These are phyloP conservation scores for Noctua pronuba DNA, from an alignment of 2,888 invertebrate species.

Conservation along the genomic window DNA sequence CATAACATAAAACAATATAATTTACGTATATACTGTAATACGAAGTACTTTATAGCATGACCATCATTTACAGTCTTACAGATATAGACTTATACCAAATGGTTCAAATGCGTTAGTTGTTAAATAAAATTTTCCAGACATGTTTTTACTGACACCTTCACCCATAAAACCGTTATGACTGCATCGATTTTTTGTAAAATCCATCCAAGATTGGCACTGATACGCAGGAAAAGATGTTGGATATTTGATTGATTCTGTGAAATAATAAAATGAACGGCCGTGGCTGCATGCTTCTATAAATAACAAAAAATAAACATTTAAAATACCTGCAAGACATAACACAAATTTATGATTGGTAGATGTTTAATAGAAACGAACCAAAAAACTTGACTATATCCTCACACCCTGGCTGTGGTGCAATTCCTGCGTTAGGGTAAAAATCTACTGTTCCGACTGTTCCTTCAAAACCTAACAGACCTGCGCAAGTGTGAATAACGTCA, in stretches of 20 bases:
- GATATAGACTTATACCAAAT: slow-evolving; percentile 79
- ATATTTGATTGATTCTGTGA: slow-evolving; percentile 91
- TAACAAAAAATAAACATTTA: slow-evolving; percentile 10
- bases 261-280: slow-evolving; percentile 91
- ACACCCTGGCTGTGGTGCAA: slow-evolving; percentile 92
- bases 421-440: slow-evolving; percentile 93
- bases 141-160: slow-evolving; percentile 79
- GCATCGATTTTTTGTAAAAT: slow-evolving; percentile 73
- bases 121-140: slow-evolving; percentile 90
- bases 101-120: slow-evolving; percentile 89
- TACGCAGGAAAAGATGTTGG: slow-evolving; percentile 88
- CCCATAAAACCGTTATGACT: slow-evolving; percentile 88
- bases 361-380: slow-evolving; percentile 66
- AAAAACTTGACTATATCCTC: slow-evolving; percentile 81
- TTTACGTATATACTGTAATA: background rate
- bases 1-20: background rate
- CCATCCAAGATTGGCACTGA: slow-evolving; percentile 87
- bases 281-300: slow-evolving; percentile 92
- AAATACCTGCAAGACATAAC: background rate
- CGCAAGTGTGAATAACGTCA: slow-evolving; percentile 92
- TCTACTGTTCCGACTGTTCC: slow-evolving; percentile 92
- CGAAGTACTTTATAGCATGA: background rate
- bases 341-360: no score
- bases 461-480: slow-evolving; percentile 91
- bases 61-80: background rate